phyloP scores from a whole-genome alignment of 2,797 vertebrate species.

The Brachyrhaphis roseni region DNA sequence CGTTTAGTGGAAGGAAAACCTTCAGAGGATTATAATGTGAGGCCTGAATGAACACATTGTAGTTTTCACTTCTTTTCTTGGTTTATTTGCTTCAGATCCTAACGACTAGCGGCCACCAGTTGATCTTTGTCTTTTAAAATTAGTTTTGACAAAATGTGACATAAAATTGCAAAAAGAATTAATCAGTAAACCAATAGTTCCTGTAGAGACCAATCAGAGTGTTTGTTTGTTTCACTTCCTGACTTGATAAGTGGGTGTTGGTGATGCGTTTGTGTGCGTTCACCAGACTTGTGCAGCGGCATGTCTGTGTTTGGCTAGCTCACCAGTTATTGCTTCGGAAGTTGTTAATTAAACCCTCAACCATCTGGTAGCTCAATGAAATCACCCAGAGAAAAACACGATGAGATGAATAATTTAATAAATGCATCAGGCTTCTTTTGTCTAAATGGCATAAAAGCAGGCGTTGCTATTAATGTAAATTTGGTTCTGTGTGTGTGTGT shows the following conservation, averaged over 20 bases:
- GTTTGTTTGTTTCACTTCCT: slow-evolving; percentile 25
- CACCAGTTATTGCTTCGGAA: slow-evolving; percentile 79
- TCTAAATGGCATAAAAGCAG: slow-evolving; percentile 61
- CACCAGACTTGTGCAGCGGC: slow-evolving; percentile 45
- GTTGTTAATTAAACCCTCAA: slow-evolving; percentile 80
- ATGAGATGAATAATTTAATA: slow-evolving; percentile 76
- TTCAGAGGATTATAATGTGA: not conserved
- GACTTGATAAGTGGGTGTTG: slow-evolving; percentile 46
- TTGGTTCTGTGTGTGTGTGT: slow-evolving; percentile 22
- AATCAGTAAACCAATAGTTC: slow-evolving; percentile 14
- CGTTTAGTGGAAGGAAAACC: not conserved
- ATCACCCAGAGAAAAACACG: slow-evolving; percentile 68
- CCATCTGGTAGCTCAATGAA: slow-evolving; percentile 79
- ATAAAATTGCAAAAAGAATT: not conserved
- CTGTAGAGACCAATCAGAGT: slow-evolving; percentile 67
- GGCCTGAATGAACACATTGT: too few species aligned
- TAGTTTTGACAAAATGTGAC: not conserved
- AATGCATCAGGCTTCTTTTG: slow-evolving; percentile 68
- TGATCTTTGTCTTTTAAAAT: not conserved
- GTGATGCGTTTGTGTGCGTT: slow-evolving; percentile 51
- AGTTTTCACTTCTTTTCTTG: not conserved
- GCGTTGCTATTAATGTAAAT: slow-evolving; percentile 70
- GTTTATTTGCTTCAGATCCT: not conserved
- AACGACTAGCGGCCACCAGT: not conserved
- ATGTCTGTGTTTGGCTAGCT: slow-evolving; percentile 61